Conservation (phyloP, 2,113 vertebrate species). For the Myotis davidii region DNA sequence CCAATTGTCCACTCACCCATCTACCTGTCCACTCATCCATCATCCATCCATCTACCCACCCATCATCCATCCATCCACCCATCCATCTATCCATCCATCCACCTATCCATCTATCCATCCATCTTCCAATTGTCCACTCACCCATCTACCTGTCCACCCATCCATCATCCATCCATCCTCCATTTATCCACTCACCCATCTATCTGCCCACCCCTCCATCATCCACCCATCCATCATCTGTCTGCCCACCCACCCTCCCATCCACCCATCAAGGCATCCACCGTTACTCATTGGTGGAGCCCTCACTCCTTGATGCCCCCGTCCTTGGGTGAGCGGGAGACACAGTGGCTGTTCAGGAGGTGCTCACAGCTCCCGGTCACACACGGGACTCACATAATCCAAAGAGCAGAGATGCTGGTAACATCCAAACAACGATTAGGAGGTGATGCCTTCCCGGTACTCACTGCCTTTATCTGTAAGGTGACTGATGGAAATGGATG, state of each 20-base stretch:
- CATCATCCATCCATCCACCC: no score
- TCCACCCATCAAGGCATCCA: neutral
- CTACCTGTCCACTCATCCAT: no score
- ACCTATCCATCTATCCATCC: neutral
- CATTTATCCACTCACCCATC: no score
- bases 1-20: no score
- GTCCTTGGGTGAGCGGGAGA: neutral
- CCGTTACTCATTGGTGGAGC: neutral
- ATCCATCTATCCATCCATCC: neutral
- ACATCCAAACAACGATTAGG: neutral
- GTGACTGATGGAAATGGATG: neutral
- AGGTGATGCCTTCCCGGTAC: neutral
- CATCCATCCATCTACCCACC: no score
- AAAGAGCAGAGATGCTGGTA: neutral
- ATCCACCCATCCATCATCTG: no score
- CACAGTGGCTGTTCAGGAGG: neutral
- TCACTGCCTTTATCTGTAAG: neutral
- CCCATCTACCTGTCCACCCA: neutral
- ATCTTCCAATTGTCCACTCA: neutral
- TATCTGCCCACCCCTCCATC: neutral
- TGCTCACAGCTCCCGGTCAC: accelerated
- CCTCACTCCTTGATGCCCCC: neutral
- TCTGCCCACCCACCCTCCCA: no score
- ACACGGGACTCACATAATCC: neutral
- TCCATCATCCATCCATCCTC: neutral